Percentiles rank a stretch among this genome's conserved stretches.
phyloP scores from a whole-genome alignment of 2,797 vertebrate genomes.

The Leptodactylus fallax region DNA sequence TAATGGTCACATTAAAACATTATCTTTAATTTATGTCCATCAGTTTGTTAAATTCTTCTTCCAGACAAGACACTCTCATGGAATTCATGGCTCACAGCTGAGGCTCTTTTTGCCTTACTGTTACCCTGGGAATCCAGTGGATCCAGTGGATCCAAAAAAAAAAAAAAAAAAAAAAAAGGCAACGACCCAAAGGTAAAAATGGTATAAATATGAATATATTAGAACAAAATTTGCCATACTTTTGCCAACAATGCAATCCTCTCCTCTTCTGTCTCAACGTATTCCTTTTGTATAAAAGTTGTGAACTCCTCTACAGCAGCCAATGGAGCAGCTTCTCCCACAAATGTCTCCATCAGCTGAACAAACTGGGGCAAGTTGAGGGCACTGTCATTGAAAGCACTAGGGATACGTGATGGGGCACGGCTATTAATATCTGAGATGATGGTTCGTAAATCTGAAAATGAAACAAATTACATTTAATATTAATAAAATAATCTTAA shows the following conservation, averaged over 20 bases:
- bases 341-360: slow-evolving; percentile 78
- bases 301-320: slow-evolving; percentile 68
- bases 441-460: slow-evolving; percentile 69
- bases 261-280: slow-evolving; percentile 77
- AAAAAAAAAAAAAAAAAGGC: no score
- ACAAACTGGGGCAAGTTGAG: slow-evolving; percentile 76
- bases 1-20: no score
- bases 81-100: no score
- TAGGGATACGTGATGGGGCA: slow-evolving; percentile 59
- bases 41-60: no score
- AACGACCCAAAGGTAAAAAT: not conserved
- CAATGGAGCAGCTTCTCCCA: slow-evolving; percentile 67
- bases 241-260: slow-evolving; percentile 70
- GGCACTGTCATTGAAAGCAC: slow-evolving; percentile 69
- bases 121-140: no score
- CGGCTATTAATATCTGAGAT: slow-evolving; percentile 69
- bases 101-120: no score
- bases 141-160: no score
- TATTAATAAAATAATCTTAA: no score
- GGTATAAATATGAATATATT: not conserved
- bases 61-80: no score
- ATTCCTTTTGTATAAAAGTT: slow-evolving; percentile 72
- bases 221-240: slow-evolving; percentile 64
- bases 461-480: slow-evolving; percentile 45
- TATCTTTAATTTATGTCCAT: no score